These are phyloP conservation scores for Tuberolachnus salignus DNA, from an alignment of 2,888 invertebrate species.

Conservation along the genomic window DNA sequence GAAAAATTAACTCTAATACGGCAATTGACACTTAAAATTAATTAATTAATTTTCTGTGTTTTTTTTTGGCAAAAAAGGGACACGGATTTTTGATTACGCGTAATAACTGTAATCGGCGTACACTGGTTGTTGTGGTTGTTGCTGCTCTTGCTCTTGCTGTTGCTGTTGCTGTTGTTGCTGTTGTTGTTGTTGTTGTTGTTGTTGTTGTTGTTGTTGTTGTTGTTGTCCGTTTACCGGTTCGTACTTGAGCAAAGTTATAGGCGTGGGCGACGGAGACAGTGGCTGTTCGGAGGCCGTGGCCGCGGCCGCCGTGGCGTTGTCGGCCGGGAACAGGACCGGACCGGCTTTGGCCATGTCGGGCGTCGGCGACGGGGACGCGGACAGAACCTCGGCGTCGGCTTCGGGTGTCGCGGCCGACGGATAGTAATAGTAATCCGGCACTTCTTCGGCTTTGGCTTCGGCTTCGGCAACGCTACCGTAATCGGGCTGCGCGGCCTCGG, in stretches of 20 bases:
- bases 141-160: too few species aligned
- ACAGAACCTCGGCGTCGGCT: not conserved
- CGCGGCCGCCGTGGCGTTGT: constrained; percentile 35
- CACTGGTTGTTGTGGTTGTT: not conserved
- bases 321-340: constrained; percentile 50
- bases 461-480: too few species aligned
- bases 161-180: not conserved
- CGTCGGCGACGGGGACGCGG: constrained; percentile 21
- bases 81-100: constrained; percentile 21
- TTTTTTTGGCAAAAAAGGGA: constrained; percentile 5
- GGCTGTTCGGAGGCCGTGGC: constrained; percentile 7
- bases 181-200: not conserved
- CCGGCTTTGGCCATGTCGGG: constrained; percentile 24
- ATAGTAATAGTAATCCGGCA: constrained; percentile 37
- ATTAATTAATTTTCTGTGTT: not conserved
- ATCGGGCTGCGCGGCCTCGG: not conserved
- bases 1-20: not conserved
- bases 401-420: constrained; percentile 3
- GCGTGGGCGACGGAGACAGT: constrained; percentile 27
- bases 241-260: constrained; percentile 41
- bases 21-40: not conserved
- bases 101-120: constrained; percentile 51
- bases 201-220: not conserved
- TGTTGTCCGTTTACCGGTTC: constrained; percentile 16
- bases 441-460: not conserved